Evolutionary conservation across 2,888 invertebrate genomes (phyloP).

Genomic region (Apantesis nais): DNA sequence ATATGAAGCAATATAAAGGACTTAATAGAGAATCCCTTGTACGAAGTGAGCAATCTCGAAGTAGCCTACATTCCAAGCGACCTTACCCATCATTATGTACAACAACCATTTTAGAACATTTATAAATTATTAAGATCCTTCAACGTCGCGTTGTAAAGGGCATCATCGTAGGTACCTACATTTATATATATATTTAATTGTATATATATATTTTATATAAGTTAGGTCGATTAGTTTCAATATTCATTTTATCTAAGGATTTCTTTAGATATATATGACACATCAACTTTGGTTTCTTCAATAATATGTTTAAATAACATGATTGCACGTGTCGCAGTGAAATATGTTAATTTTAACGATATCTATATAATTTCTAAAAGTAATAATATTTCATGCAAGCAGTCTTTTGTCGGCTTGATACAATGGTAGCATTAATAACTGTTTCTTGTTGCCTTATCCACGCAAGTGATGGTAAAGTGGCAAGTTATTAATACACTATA

Average conservation of each 20-base stretch:
- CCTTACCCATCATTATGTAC: conserved; percentile 76
- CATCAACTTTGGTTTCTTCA: conserved; percentile 31
- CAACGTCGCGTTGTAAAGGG: conserved; percentile 50
- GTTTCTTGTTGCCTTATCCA: conserved; percentile 23
- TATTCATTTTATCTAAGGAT: conserved; percentile 38
- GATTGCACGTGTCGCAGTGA: conserved; percentile 30
- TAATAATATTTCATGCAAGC: conserved; percentile 65
- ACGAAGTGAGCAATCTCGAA: conserved; percentile 82
- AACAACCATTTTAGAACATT: conserved; percentile 71
- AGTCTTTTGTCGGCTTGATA: conserved; percentile 63
- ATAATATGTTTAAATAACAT: conserved; percentile 46
- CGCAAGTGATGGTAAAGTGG: conserved; percentile 31
- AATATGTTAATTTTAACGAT: conserved; percentile 42
- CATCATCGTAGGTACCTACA: conserved; percentile 43
- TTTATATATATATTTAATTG: conserved; percentile 6
- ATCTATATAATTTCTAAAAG: conserved; percentile 51
- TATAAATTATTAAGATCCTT: conserved; percentile 54
- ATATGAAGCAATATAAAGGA: conserved; percentile 80
- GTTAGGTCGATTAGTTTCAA: conserved; percentile 45
- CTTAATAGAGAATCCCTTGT: conserved; percentile 83
- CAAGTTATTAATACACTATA: background rate
- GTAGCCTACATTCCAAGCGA: conserved; percentile 80
- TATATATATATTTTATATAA: conserved; percentile 24
- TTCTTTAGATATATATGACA: conserved; percentile 44
- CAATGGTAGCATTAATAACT: conserved; percentile 40